Percentiles rank a stretch among this genome's conserved stretches.
These are phyloP conservation scores for Eucriotettix oculatus DNA, from an alignment of 2,888 invertebrate species.

Conservation along the genomic window DNA sequence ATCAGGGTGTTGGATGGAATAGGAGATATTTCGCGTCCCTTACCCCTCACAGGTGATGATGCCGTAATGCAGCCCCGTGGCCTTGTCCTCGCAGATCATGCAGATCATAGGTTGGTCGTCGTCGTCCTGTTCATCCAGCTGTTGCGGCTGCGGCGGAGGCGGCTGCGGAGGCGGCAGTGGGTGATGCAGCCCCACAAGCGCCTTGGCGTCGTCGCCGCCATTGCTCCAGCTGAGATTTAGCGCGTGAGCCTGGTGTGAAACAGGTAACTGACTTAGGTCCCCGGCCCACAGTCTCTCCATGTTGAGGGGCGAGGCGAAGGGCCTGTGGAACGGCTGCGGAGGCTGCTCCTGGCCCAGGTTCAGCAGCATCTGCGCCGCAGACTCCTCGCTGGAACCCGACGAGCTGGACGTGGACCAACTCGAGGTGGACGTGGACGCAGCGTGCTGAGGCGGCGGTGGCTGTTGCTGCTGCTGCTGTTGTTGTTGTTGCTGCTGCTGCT, in stretches of 20 bases:
- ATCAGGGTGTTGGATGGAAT: too few species aligned
- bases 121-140: slow-evolving; percentile 34
- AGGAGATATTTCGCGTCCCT: slow-evolving; percentile 11
- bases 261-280: slow-evolving; percentile 67
- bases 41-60: slow-evolving; percentile 97
- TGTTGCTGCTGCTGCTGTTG: slow-evolving; percentile 23
- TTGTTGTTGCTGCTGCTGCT: slow-evolving; percentile 24
- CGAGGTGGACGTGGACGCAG: slow-evolving; percentile 33
- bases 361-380: slow-evolving; percentile 49
- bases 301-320: slow-evolving; percentile 48
- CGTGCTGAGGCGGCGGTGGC: slow-evolving; percentile 1
- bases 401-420: slow-evolving; percentile 34
- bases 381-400: slow-evolving; percentile 36
- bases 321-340: slow-evolving; percentile 20
- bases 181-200: slow-evolving; percentile 4
- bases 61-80: slow-evolving; percentile 94
- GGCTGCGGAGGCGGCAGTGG: slow-evolving; percentile 8
- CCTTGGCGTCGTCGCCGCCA: slow-evolving; percentile 18
- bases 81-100: slow-evolving; percentile 97
- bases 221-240: slow-evolving; percentile 37
- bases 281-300: slow-evolving; percentile 88
- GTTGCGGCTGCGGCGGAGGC: too few species aligned
- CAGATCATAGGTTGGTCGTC: slow-evolving; percentile 91
- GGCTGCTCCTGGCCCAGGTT: slow-evolving; percentile 50
- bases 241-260: slow-evolving; percentile 63